A percentile compares a stretch with the other conserved stretches of the same genome.
phyloP scores from a whole-genome alignment of 2,113 vertebrate genomes.

The Arothron firmamentum region DNA sequence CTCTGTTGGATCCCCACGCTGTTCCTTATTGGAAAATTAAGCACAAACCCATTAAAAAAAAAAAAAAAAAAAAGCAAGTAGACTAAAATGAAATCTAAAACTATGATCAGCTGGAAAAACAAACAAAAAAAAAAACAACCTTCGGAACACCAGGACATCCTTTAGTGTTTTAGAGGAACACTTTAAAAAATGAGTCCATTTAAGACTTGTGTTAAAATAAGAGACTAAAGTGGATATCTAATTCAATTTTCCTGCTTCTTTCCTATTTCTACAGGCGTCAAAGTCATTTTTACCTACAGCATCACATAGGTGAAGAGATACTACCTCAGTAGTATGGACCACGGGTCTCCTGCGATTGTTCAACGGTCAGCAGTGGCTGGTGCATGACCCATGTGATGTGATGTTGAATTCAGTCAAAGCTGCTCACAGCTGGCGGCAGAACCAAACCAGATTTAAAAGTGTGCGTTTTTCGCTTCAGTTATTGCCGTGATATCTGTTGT shows the following conservation, averaged over 20 bases:
- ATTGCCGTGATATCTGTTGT: conserved; percentile 42
- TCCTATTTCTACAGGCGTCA: conserved; percentile 5
- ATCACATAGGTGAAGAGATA: conserved; percentile 14
- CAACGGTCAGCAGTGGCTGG: conserved; percentile 14
- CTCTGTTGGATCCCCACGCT: conserved; percentile 6
- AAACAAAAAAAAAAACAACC: too few species aligned
- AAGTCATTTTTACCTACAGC: conserved; percentile 7
- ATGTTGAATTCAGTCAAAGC: conserved; percentile 8
- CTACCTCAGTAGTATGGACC: conserved; percentile 7
- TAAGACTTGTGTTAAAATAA: conserved; percentile 15
- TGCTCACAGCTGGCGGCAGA: background rate
- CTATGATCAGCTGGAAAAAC: conserved; percentile 1
- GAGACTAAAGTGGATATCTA: background rate
- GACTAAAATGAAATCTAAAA: conserved; percentile 6
- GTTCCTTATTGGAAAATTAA: conserved; percentile 11
- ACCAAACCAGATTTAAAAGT: conserved; percentile 1
- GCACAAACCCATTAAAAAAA: conserved; percentile 31
- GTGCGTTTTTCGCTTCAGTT: conserved; percentile 25
- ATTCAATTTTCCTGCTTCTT: background rate
- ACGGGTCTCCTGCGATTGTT: conserved; percentile 8
- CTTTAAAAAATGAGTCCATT: conserved; percentile 5
- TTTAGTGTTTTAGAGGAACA: conserved; percentile 26
- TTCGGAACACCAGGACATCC: conserved; percentile 9
- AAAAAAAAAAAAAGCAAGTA: conserved; percentile 37
- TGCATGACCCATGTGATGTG: conserved; percentile 3